phyloP scores from a whole-genome alignment of 2,113 vertebrate genomes.

The Myotis yumanensis region DNA sequence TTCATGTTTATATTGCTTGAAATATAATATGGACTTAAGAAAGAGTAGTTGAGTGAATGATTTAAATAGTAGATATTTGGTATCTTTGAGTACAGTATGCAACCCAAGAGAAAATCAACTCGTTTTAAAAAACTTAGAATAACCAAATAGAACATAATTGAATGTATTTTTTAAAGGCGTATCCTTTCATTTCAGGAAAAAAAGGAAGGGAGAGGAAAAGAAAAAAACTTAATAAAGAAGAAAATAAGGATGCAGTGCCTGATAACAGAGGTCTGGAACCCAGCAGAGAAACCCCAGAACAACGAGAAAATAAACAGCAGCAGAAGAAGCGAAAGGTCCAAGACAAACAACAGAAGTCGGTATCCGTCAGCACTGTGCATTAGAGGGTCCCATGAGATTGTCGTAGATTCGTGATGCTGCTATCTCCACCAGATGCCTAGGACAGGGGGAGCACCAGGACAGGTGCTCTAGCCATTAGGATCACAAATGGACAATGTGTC shows the following conservation, averaged over 20 bases:
- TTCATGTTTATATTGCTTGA: constrained; percentile 6
- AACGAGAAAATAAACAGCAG: constrained; percentile 93
- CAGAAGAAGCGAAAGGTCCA: constrained; percentile 90
- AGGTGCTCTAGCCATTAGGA: constrained; percentile 80
- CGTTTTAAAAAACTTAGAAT: not conserved
- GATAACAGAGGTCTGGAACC: constrained; percentile 88
- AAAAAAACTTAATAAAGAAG: constrained; percentile 91
- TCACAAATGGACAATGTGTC: constrained; percentile 80
- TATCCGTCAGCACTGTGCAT: constrained; percentile 85
- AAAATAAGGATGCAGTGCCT: constrained; percentile 87
- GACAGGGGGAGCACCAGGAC: constrained; percentile 72
- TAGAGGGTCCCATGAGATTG: constrained; percentile 83
- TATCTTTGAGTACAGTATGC: not conserved
- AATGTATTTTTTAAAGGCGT: constrained; percentile 68
- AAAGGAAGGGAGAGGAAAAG: constrained; percentile 88
- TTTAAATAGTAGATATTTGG: not conserved
- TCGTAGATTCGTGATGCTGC: constrained; percentile 91
- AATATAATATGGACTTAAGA: not conserved
- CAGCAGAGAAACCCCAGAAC: constrained; percentile 87
- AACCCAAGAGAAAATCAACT: constrained; percentile 10
- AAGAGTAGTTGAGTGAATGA: not conserved
- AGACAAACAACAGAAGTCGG: constrained; percentile 86
- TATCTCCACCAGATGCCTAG: constrained; percentile 88
- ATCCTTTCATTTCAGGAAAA: constrained; percentile 84
- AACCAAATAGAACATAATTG: constrained; percentile 8